Base-by-base conservation (phyloP, 2,888 invertebrate genomes). In the Athalia circularis region DNA sequence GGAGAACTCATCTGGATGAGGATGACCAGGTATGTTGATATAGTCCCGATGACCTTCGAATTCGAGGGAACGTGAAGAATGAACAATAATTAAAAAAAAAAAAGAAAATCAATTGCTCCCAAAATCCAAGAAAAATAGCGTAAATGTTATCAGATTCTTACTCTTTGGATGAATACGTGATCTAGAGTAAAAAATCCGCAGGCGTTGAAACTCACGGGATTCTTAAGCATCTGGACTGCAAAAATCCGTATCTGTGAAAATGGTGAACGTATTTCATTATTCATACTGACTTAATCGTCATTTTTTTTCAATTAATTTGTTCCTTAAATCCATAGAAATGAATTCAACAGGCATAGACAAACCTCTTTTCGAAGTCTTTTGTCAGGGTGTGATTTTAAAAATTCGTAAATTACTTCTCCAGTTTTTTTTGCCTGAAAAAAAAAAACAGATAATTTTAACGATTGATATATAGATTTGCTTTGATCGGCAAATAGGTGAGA, bases 161-260 rank as follows among this genome's bases (percentile, higher is more conserved):
- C 83, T 3, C 62, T 59, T 65, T 29, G 76, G 2, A 83, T 3
- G 15, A 81, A 81, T 9, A 13, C 9, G n/a, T 78, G 79, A 48
- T 81, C 80, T 7, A 83, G 78, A 13, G 64, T 50, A 54, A 82
- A 78, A 8, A 83, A 79, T 48, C 81, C 82, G 72, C 57, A 77
- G 43, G 83, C 81, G 8, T 80, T 76, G 43, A 85, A 83, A 43
- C 48, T 43, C 15, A 84, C 52, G 2, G 84, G 82, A 62, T 81
- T 80, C 47, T 83, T 81, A 48, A 82, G 67, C 45, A 84, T 79
- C 82, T 85, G 85, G 29, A 83, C 50, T 15, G 79, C 77, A 59
- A 81, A 82, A 76, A 79, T 80, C n/a, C 77, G 48, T n/a, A 83
- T 79, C 65, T 77, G 45, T 0, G 43, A 43, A 57, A 15, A 3